Conservation (phyloP, 2,888 invertebrate species). For the Nomada goodeniana region DNA sequence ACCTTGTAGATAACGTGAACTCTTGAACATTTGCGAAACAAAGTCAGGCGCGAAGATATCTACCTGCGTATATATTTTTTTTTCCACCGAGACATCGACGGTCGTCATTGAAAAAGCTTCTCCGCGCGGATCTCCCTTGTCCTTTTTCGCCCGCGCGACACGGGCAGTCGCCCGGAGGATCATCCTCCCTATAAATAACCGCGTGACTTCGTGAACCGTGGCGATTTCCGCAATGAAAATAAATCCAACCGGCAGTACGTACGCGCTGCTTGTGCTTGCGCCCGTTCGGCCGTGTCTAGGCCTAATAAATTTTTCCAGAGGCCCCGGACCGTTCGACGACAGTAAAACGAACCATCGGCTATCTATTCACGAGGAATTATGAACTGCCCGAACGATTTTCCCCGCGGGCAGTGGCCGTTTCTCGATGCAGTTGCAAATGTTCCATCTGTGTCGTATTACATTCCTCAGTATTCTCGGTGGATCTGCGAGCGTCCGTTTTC, state of each 20-base stretch:
- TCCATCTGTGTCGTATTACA: neutral
- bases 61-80: neutral
- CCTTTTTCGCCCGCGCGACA: constrained; percentile 35
- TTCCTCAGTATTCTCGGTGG: neutral
- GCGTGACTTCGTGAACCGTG: constrained; percentile 60
- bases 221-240: constrained; percentile 72
- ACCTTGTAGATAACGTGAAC: neutral
- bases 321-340: constrained; percentile 49
- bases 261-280: neutral
- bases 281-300: constrained; percentile 22
- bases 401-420: neutral
- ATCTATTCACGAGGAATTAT: constrained; percentile 55
- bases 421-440: constrained; percentile 35
- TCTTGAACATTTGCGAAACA: neutral
- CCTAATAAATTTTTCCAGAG: constrained; percentile 62
- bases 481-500: neutral
- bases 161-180: constrained; percentile 38
- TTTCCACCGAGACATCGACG: too few species aligned
- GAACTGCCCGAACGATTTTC: constrained; percentile 43
- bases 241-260: constrained; percentile 56
- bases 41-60: neutral
- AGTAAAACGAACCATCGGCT: constrained; percentile 58
- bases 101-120: too few species aligned
- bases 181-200: constrained; percentile 67
- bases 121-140: neutral